Evolutionary conservation across 2,888 invertebrate genomes (phyloP), one percentile per base, ranked within the genome.

Genomic region (Megamerina dolium): DNA sequence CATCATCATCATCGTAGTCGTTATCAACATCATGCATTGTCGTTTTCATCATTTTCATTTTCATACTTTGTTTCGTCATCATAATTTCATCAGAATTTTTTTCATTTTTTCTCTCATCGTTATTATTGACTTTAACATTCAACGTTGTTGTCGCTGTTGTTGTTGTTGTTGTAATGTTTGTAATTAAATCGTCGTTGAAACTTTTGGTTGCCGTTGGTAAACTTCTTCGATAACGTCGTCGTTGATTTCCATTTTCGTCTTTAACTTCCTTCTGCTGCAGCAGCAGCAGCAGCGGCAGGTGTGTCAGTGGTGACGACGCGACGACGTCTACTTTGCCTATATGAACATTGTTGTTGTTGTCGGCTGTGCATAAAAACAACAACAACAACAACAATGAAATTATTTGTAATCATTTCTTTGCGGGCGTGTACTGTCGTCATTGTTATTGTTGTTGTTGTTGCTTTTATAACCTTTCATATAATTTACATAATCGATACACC

Each of bases 141-240:
- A n/a, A n/a, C 14, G 31, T 13, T 31, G 13, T 13, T 37, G 16
- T 32, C 37, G 14, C 5, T 39, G 37, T 5, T 19, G 14, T 37
- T 37, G 10, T 16, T 37, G 26, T 37, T 27, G 23, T 27, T 16
- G 21, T 14, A 10, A 13, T 4, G 57, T 47, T 56, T 52, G 56
- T 62, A 64, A 64, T 66, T 62, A 64, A 62, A n/a, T n/a, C n/a
- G 62, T 66, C 58, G 58, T 59, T 50, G 45, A 60, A 65, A 62
- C 53, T 63, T 63, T 58, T 39, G 42, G 48, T 46, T 40, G 38
- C 53, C n/a, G n/a, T n/a, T 52, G 57, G 53, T 60, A 66, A 56
- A 62, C 64, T 65, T 50, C 68, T 56, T 45, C 67, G 63, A 56
- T 55, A 53, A 27, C 68, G 63, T 45, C 52, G 53, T 41, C 36